Percentiles rank a stretch among this genome's conserved stretches.
phyloP scores from a whole-genome alignment of 2,113 vertebrate species.

The Ellobius talpinus region DNA sequence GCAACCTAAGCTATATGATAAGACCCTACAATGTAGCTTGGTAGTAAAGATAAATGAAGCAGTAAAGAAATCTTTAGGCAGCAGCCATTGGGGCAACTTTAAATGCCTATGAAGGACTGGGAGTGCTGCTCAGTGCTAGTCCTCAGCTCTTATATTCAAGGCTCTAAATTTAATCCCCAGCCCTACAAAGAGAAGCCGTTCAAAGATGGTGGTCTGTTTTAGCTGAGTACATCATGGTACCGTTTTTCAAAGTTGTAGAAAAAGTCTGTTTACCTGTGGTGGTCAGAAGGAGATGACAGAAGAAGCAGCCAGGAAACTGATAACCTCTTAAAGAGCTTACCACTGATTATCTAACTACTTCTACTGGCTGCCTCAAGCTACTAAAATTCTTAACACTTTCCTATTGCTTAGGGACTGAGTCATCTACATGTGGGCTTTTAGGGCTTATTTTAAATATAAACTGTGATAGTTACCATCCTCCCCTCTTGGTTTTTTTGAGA shows the following conservation, averaged over 20 bases:
- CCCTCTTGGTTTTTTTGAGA: too few species aligned
- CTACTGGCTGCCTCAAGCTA: not conserved
- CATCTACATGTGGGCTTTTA: not conserved
- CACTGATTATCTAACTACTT: not conserved
- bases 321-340: not conserved
- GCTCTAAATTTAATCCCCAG: not conserved
- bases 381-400: not conserved
- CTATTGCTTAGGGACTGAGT: not conserved
- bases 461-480: too few species aligned
- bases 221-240: not conserved
- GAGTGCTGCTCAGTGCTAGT: not conserved
- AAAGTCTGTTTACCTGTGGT: not conserved
- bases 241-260: not conserved
- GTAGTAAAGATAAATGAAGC: not conserved
- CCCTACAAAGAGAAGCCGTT: not conserved
- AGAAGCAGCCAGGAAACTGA: not conserved
- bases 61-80: not conserved
- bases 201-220: not conserved
- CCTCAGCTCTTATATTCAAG: not conserved
- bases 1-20: not conserved
- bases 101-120: not conserved
- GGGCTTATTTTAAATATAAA: not conserved
- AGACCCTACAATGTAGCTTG: not conserved
- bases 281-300: not conserved
- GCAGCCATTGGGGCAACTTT: not conserved